Percentiles rank a stretch among this genome's conserved stretches.
phyloP scores from a whole-genome alignment of 2,113 vertebrate species.

The Pontoporia blainvillei region DNA sequence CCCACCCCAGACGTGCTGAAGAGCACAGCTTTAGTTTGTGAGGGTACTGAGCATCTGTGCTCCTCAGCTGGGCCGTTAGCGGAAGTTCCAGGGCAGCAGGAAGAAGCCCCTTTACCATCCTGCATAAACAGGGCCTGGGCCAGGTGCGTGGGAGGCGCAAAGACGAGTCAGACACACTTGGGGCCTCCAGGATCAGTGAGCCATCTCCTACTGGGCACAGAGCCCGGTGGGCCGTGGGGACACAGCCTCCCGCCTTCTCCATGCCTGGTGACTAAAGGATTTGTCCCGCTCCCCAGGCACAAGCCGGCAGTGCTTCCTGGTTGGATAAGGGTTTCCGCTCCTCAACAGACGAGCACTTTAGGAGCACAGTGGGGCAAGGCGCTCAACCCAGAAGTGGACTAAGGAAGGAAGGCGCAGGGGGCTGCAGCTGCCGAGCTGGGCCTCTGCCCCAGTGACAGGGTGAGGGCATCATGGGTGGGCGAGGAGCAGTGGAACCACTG shows the following conservation, averaged over 20 bases:
- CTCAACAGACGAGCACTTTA: neutral
- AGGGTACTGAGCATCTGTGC: too few species aligned
- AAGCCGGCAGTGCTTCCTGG: neutral
- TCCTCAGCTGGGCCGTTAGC: neutral
- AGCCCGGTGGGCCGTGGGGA: neutral
- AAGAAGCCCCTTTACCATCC: neutral
- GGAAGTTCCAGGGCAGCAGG: neutral
- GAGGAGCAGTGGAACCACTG: neutral
- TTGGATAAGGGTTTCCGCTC: neutral
- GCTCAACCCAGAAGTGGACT: accelerated
- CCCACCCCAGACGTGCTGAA: neutral
- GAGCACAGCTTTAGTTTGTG: neutral
- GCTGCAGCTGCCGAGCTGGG: neutral
- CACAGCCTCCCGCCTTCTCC: neutral
- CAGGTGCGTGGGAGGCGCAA: accelerated
- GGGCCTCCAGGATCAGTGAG: neutral
- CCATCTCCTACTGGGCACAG: neutral
- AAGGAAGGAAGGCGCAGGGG: neutral
- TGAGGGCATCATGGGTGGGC: accelerated
- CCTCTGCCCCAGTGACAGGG: neutral
- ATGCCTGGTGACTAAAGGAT: neutral
- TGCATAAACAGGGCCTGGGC: neutral
- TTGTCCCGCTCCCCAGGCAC: neutral
- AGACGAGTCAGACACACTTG: neutral
- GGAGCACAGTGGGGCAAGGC: neutral